Base-by-base conservation (phyloP, 2,888 invertebrate species). In the Itoplectis maculator region DNA sequence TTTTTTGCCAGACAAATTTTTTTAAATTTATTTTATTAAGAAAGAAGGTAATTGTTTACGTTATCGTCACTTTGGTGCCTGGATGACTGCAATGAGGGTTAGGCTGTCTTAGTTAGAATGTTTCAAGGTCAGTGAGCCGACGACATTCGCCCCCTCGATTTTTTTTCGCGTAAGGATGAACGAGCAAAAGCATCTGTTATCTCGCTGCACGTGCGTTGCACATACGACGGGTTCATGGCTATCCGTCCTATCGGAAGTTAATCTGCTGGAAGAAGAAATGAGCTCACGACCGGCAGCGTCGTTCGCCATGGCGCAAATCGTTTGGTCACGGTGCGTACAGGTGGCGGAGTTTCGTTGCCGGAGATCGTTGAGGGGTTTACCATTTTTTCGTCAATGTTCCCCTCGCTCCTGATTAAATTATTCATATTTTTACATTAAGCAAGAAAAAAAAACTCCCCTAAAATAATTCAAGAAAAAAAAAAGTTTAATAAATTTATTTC, bases 281-380 rank as follows among this genome's bases (percentile, higher is more conserved):
- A 70, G n/a, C 20, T 49, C 65, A 23, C 18, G 15, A 15, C 13
- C 18, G 49, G 18, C 18, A 49, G n/a, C 54, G 13, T 35, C 29
- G 9, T 45, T 66, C 42, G 29, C n/a, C 9, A 8, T 13, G 47
- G 23, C 18, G 59, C n/a, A 11, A 88, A 89, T 90, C 89, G 88
- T 74, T 90, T 88, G 85, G 89, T 85, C 82, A 90, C 88, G 89
- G 85, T 85, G 84, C 79, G 87, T 87, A 90, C 91, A 91, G 90
- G 91, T 91, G 91, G 87, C 81, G 86, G 85, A 82, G 84, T 85
- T 87, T 72, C 83, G 37, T 15, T 15, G 23, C 20, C 59, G 45
- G 47, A 59, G 45, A 49, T 49, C 11, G 49, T 68, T 15, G 49
- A 47, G 15, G 8, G 13, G 8, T 37, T 63, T 29, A 29, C 29